Evolutionary conservation across 2,113 vertebrate species (phyloP), one percentile per base, ranked within the genome.

Genomic region (Uropsilus gracilis): DNA sequence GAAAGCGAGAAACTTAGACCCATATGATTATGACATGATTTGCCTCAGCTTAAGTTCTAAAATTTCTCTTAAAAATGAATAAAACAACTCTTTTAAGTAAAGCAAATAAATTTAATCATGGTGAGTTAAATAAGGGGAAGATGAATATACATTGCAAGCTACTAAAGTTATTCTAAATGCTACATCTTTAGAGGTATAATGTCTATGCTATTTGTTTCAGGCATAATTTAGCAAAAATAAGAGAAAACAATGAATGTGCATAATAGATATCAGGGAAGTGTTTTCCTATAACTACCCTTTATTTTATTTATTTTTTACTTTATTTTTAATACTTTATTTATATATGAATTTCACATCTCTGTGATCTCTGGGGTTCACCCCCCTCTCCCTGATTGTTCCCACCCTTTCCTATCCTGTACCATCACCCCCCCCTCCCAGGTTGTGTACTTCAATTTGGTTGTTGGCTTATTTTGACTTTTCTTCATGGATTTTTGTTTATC

Each of bases 121-220:
- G 48, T 77, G 22, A 75, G 91, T 78, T 93, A 94, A 87, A 46
- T 34, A 14, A 10, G 59, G 3, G 89, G 55, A 72, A 93, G 59
- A 30, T 57, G 14, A 12, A 64, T n/a, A 37, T 68, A 7, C 4
- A 28, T 82, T 3, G 26, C 18, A 73, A 89, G 32, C 10, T 44
- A 80, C 22, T 78, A 86, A 95, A 91, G 94, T 12, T 14, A 88
- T 20, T 96, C 4, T 44, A 80, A 82, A 63, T 24, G 59, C 30
- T 86, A 68, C 4, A 71, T 24, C 64, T 75, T 75, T 8, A 20
- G 20, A 86, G 18, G 76, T 76, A 59, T 11, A 84, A 8, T 53
- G 8, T 44, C 85, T 59, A 84, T 42, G 11, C 7, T 89, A 30
- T 7, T 50, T 50, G 11, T 37, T 75, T 2, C 18, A 86, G 22